A percentile compares a stretch with the other conserved stretches of the same genome.
phyloP scores from a whole-genome alignment of 2,113 vertebrate genomes.

The Platichthys stellatus region DNA sequence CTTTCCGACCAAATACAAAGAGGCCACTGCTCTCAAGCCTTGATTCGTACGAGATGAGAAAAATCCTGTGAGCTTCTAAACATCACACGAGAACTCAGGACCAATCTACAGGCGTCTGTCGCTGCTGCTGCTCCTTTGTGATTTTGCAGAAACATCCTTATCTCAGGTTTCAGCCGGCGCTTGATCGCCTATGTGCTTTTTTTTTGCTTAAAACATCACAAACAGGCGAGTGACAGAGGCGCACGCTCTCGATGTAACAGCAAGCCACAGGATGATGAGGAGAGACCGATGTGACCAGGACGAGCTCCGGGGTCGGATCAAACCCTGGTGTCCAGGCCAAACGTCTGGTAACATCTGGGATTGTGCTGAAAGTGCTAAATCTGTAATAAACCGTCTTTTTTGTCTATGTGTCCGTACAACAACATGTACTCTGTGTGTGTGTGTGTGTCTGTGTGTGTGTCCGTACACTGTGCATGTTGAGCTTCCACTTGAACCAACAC shows the following conservation, averaged over 20 bases:
- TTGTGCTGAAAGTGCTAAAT: slow-evolving; percentile 77
- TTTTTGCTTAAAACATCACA: neutral
- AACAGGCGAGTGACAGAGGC: slow-evolving; percentile 12
- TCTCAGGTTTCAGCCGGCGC: slow-evolving; percentile 22
- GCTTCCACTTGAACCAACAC: slow-evolving; percentile 50
- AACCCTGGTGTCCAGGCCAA: slow-evolving; percentile 60
- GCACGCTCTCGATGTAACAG: slow-evolving; percentile 19
- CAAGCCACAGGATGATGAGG: slow-evolving; percentile 29
- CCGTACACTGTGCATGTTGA: slow-evolving; percentile 10
- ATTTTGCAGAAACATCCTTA: neutral
- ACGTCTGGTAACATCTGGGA: slow-evolving; percentile 45
- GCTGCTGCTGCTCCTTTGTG: too few relatives aligned
- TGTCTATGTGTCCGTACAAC: too few relatives aligned
- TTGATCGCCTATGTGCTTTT: slow-evolving; percentile 67
- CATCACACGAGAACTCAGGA: neutral
- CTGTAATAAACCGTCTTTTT: slow-evolving; percentile 30
- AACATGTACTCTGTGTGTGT: neutral
- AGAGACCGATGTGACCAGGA: slow-evolving; percentile 1
- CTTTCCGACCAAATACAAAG: neutral
- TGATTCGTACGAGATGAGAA: neutral
- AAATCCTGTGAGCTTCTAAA: neutral
- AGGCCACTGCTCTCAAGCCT: slow-evolving; percentile 23
- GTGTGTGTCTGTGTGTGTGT: slow-evolving; percentile 28
- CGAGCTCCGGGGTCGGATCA: slow-evolving; percentile 28
- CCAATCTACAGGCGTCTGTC: neutral